Evolutionary conservation across 2,888 invertebrate species (phyloP).

Genomic region (Oligia latruncula): DNA sequence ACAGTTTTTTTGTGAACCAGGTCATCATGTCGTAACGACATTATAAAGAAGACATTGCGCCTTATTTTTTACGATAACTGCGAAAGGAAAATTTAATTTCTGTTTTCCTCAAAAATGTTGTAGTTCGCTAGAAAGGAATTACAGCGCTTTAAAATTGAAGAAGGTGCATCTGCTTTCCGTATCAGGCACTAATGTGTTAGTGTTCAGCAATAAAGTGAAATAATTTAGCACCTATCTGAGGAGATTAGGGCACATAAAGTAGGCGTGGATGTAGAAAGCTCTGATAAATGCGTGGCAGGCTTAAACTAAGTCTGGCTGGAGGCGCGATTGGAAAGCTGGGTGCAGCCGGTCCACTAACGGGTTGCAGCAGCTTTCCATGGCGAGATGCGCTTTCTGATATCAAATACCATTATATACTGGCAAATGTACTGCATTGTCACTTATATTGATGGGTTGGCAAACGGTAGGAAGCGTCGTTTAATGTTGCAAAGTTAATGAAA

Average conservation of each 20-base stretch:
- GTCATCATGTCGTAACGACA: constrained; percentile 36
- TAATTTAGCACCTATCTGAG: constrained; percentile 43
- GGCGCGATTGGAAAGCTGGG: constrained; percentile 86
- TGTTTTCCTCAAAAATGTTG: constrained; percentile 15
- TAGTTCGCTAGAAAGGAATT: background rate
- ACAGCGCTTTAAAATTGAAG: constrained; percentile 10
- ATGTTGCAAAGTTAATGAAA: background rate
- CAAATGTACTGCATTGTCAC: constrained; percentile 70
- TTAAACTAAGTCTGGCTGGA: constrained; percentile 72
- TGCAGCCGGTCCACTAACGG: constrained; percentile 81
- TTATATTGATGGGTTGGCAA: constrained; percentile 57
- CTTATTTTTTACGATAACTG: constrained; percentile 20
- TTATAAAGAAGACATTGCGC: constrained; percentile 22
- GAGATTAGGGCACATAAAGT: constrained; percentile 62
- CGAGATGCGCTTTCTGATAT: constrained; percentile 86
- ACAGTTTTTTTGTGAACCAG: constrained; percentile 42
- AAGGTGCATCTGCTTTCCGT: constrained; percentile 15
- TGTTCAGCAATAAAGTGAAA: constrained; percentile 44
- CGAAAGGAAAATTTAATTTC: constrained; percentile 15
- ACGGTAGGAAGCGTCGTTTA: background rate
- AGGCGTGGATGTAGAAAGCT: constrained; percentile 79
- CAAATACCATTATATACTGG: constrained; percentile 70
- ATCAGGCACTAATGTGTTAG: constrained; percentile 31
- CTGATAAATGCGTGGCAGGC: constrained; percentile 76
- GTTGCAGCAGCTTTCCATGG: constrained; percentile 83